Percentiles rank a stretch among this genome's conserved stretches.
phyloP scores from a whole-genome alignment of 2,888 invertebrate genomes.

The Tromatobia lineatoria region DNA sequence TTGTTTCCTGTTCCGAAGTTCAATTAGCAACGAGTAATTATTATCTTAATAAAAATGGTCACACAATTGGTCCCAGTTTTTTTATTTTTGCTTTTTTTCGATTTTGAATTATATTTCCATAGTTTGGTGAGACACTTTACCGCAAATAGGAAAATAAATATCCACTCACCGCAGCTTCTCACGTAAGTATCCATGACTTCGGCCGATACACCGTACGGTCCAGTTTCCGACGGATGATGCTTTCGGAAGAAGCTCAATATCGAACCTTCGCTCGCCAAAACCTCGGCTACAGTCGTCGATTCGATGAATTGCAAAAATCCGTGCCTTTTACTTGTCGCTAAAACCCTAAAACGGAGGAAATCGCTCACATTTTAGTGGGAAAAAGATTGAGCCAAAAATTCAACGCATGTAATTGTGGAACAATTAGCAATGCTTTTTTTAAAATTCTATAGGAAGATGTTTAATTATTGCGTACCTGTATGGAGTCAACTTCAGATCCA shows the following conservation, averaged over 20 bases:
- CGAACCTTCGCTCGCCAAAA: conserved; percentile 93
- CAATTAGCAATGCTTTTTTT: too few relatives aligned
- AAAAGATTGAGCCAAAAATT: too few relatives aligned
- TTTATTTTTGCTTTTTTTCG: too few relatives aligned
- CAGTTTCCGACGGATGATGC: conserved; percentile 94
- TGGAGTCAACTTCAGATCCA: conserved; percentile 98
- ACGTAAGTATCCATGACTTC: conserved; percentile 99
- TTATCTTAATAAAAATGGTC: too few relatives aligned
- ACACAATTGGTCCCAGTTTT: too few relatives aligned
- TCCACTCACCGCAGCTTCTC: conserved; percentile 91
- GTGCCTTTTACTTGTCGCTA: conserved; percentile 98
- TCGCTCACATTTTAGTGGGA: neutral
- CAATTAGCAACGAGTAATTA: too few relatives aligned
- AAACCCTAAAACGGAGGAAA: conserved; percentile 87
- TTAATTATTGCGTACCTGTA: conserved; percentile 87
- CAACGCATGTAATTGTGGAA: too few relatives aligned
- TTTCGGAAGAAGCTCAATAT: conserved; percentile 97
- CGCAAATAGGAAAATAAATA: neutral
- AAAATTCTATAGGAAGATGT: too few relatives aligned
- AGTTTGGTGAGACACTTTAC: too few relatives aligned
- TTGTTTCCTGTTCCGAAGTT: too few relatives aligned
- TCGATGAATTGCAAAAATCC: conserved; percentile 99
- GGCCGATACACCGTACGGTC: conserved; percentile 95
- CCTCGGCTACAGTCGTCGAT: conserved; percentile 96
- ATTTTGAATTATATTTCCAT: too few relatives aligned